Conservation (phyloP, 64 coral and sea anemone species). For the Montipora capricornis region DNA sequence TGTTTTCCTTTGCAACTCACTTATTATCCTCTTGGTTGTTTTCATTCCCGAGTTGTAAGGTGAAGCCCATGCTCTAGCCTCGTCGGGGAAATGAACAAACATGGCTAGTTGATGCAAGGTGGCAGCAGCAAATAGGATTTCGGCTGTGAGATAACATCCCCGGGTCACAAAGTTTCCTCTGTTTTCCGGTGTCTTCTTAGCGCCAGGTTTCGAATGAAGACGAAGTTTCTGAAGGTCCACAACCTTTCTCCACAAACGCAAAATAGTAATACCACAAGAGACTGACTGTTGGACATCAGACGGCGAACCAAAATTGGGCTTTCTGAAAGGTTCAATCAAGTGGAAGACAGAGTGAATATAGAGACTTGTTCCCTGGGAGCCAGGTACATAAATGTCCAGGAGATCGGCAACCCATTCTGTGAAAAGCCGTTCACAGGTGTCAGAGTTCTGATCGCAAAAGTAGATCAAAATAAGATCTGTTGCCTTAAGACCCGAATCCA, state of each 20-base stretch:
- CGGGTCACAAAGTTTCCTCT: too few relatives aligned
- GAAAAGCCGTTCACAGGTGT: constrained; percentile 65
- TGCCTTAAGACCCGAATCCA: constrained; percentile 4
- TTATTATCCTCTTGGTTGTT: too few relatives aligned
- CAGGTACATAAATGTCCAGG: constrained; percentile 35
- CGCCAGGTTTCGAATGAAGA: too few relatives aligned
- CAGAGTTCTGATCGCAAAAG: constrained; percentile 70
- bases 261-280: constrained; percentile 62
- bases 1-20: too few relatives aligned
- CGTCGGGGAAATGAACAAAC: too few relatives aligned
- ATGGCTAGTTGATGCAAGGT: too few relatives aligned
- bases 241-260: not conserved
- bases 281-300: constrained; percentile 25
- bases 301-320: constrained; percentile 60
- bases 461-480: constrained; percentile 65
- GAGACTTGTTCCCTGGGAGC: constrained; percentile 48
- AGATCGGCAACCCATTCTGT: constrained; percentile 67
- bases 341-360: constrained; percentile 33
- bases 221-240: too few relatives aligned
- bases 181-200: too few relatives aligned
- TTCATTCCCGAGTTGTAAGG: too few relatives aligned
- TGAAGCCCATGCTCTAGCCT: too few relatives aligned
- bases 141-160: too few relatives aligned
- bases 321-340: constrained; percentile 57
- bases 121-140: too few relatives aligned